Base-by-base conservation (phyloP, 2,888 invertebrate species). In the Ametastegia equiseti region DNA sequence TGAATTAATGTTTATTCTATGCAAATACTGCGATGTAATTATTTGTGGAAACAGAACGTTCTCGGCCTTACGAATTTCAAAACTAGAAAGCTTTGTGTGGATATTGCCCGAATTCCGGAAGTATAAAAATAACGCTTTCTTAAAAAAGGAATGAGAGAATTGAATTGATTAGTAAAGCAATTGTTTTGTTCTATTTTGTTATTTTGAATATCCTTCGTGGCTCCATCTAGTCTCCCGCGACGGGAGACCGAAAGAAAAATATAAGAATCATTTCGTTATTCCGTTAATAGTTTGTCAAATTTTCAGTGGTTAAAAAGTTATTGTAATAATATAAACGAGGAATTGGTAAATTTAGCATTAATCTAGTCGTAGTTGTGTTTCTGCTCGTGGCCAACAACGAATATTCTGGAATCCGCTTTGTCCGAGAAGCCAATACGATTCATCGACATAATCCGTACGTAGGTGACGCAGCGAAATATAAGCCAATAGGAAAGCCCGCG, bases 401-500 rank as follows among this genome's bases (percentile, higher is more conserved):
- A 80, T 57, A 71, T 50, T 77, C 65, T 80, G 54, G 71, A 81
- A 65, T 75, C 73, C 4, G 80, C 82, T 87, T 86, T 87, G 84
- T 83, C 81, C 57, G 6, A n/a, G 9, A 80, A 83, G 81, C 85
- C 87, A 86, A 87, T 86, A 47, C 54, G 54, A 60, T 57, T 63
- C 19, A n/a, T 71, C 81, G 33, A 54, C 30, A 54, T 50, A 9
- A 75, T 27, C 50, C 33, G 27, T 42, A 63, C 69, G 30, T 71
- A 75, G 30, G 54, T 75, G 75, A 75, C 75, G 75, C 75, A 75
- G 73, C 75, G 27, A 6, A 73, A 85, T 85, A 84, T 86, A 84
- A 84, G 45, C 87, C 86, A 86, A 87, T 87, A 75, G 81, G 82
- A 81, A 73, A 39, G 80, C 50, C 54, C 50, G 33, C 13, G 6